These are phyloP conservation scores for Morpho deidamia DNA, from an alignment of 2,888 invertebrate genomes.

Conservation along the genomic window DNA sequence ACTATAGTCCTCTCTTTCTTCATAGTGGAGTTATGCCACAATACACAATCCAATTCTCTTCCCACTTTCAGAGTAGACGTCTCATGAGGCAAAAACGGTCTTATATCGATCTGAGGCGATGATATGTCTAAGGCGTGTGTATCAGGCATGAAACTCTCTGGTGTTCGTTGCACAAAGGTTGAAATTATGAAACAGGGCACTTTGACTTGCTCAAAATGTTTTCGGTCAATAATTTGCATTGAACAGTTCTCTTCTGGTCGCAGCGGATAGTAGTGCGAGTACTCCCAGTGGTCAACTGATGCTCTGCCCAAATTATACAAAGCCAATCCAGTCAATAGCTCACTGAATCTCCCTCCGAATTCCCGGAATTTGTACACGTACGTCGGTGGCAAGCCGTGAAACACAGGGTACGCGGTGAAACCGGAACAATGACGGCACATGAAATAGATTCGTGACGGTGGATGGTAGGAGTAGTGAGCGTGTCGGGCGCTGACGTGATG, in stretches of 20 bases:
- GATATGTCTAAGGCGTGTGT: constrained; percentile 48
- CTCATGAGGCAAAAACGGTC: constrained; percentile 39
- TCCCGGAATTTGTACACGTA: constrained; percentile 63
- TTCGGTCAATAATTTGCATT: constrained; percentile 51
- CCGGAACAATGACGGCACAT: constrained; percentile 52
- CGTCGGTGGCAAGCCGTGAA: constrained; percentile 52
- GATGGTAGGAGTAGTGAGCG: constrained; percentile 59
- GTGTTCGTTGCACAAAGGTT: constrained; percentile 48
- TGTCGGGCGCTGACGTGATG: constrained; percentile 50
- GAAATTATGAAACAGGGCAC: constrained; percentile 67
- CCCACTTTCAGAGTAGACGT: constrained; percentile 44
- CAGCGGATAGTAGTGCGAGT: constrained; percentile 42
- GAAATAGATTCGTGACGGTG: constrained; percentile 52
- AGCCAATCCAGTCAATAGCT: constrained; percentile 57
- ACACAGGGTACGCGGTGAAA: constrained; percentile 57
- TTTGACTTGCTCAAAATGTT: constrained; percentile 51
- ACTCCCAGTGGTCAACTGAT: constrained; percentile 37
- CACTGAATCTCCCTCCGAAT: constrained; percentile 49
- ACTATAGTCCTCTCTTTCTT: constrained; percentile 45
- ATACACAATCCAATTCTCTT: constrained; percentile 51
- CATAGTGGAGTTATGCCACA: constrained; percentile 60
- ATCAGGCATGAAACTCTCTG: constrained; percentile 32
- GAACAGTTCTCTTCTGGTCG: constrained; percentile 52
- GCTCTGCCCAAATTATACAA: constrained; percentile 64
- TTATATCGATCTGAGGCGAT: constrained; percentile 47